These are phyloP conservation scores for Brachyhypopomus occidentalis DNA, from an alignment of 2,113 vertebrate genomes.

Conservation along the genomic window DNA sequence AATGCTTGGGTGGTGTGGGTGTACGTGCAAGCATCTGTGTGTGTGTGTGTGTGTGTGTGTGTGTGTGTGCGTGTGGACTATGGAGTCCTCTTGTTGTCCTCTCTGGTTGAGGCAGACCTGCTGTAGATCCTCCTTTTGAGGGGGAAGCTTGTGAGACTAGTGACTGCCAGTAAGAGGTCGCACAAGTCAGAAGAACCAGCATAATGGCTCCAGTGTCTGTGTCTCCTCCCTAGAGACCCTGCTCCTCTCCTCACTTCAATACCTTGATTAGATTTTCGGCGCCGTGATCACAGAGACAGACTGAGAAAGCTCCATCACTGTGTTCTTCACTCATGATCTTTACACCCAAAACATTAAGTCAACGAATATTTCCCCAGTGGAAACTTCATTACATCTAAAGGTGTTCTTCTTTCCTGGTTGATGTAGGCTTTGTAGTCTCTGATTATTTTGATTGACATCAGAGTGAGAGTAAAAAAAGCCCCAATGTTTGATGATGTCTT, in stretches of 20 bases:
- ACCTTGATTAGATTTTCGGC: constrained; percentile 79
- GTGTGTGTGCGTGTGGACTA: constrained; percentile 40
- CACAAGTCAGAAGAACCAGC: constrained; percentile 83
- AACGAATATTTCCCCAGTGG: neutral
- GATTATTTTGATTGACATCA: constrained; percentile 13
- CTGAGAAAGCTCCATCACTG: constrained; percentile 53
- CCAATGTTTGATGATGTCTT: constrained; percentile 5
- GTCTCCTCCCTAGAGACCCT: constrained; percentile 57
- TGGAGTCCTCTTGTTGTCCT: constrained; percentile 54
- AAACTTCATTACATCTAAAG: neutral
- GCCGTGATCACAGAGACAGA: constrained; percentile 74
- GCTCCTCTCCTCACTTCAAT: constrained; percentile 77
- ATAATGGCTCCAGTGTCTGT: constrained; percentile 82
- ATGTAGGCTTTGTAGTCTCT: no score
- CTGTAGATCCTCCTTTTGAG: constrained; percentile 73
- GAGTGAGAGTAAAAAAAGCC: neutral
- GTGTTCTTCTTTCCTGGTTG: no score
- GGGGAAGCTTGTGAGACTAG: constrained; percentile 86
- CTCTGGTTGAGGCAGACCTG: constrained; percentile 35
- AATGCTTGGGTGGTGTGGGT: constrained; percentile 51
- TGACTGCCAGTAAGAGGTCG: constrained; percentile 89
- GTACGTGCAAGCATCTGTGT: constrained; percentile 3
- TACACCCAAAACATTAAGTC: neutral
- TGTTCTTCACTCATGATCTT: constrained; percentile 50
- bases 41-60: constrained; percentile 43